Conservation (phyloP, 1,140 invertebrate genomes). For the Vanessa tameamea region DNA sequence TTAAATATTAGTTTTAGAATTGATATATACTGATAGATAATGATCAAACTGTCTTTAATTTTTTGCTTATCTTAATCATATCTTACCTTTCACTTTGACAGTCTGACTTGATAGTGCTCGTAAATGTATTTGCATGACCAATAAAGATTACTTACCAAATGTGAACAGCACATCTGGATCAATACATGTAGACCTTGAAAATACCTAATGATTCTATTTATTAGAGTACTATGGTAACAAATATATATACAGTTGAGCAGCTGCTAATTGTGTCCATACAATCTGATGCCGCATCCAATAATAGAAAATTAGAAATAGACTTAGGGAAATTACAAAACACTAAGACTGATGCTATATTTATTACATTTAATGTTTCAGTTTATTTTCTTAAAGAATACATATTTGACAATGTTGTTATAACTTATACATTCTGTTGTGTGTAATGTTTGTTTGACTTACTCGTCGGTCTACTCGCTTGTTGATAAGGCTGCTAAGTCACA, state of each 20-base stretch:
- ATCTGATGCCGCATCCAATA: constrained; percentile 18
- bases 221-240: neutral
- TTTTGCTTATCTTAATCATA: constrained; percentile 4
- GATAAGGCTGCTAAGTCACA: no score
- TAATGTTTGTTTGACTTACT: no score
- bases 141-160: neutral
- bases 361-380: neutral
- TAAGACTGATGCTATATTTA: neutral
- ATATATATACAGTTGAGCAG: constrained; percentile 7
- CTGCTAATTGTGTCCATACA: constrained; percentile 13
- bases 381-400: neutral
- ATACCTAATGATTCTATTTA: constrained; percentile 2
- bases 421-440: neutral
- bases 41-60: no score
- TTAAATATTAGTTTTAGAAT: no score
- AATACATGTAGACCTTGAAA: constrained; percentile 3
- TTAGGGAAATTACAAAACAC: constrained; percentile 2
- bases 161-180: neutral
- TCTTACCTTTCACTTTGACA: neutral
- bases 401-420: neutral
- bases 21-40: no score
- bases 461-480: no score
- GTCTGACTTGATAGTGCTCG: neutral
- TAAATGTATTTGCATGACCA: no score
- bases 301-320: constrained; percentile 22